Base-by-base conservation (phyloP, 2,113 vertebrate species). In the Proteles cristata region DNA sequence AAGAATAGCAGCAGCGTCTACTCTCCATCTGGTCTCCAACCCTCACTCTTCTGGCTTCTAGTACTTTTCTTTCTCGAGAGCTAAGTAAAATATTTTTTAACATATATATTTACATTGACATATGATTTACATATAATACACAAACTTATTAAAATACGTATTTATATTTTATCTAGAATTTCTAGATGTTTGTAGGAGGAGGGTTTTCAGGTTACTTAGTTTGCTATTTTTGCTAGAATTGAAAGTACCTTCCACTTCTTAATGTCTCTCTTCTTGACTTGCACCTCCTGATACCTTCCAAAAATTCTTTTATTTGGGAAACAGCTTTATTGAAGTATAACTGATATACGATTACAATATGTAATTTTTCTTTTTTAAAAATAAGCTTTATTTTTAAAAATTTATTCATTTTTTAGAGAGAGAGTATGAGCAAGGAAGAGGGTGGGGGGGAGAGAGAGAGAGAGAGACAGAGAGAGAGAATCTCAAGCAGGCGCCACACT, bases 201-300 rank as follows among this genome's bases (percentile, higher is more conserved):
- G 16, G n/a, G 4, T 55, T 35, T 80, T 80, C 33, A 35, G 28
- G 5, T 61, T 90, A n/a, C 1, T 63, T 77, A 86, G 31, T 76
- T 61, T 73, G 81, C 19, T 25, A 79, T 83, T 73, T 92, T 90
- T 55, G 80, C 53, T 90, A 87, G 55, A 73, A 87, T 17, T 65
- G 1, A 53, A 53, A 84, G 7, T 73, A 28, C 12, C n/a, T 83
- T 8, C 50, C 23, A 86, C 11, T 73, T 93, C 19, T 71, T 19
- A 39, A 33, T 3, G 1, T 83, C 35, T 55, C 28, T 63, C 79
- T 71, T 68, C 74, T 35, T 48, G 4, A 28, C 48, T 81, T 89
- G 17, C 23, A n/a, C 26, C 33, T 89, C 53, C 39, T 21, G 28
- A 88, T 25, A 48, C 23, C 23, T 16, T 76, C 21, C n/a, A 26